Conservation (phyloP, 2,888 invertebrate species). For the Pantelozetes paolii region DNA sequence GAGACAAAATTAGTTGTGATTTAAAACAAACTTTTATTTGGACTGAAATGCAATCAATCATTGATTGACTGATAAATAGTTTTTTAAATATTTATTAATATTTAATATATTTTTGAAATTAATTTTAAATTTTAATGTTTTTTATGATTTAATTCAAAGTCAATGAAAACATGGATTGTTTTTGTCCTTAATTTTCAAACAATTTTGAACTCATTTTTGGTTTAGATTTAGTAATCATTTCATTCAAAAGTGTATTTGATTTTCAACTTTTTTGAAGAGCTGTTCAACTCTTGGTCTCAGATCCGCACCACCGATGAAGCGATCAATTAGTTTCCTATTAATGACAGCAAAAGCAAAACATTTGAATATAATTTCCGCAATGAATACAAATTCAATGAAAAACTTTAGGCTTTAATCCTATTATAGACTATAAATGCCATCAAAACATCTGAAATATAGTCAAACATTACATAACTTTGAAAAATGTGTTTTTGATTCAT, state of each 20-base stretch:
- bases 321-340: constrained; percentile 17
- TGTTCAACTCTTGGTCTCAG: constrained; percentile 32
- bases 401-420: too few relatives aligned
- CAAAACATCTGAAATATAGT: background rate
- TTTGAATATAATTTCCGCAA: constrained; percentile 29
- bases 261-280: constrained; percentile 18
- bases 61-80: background rate
- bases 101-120: too few relatives aligned
- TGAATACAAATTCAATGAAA: background rate
- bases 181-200: background rate
- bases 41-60: background rate
- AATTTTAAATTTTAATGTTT: background rate
- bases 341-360: constrained; percentile 1
- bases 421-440: too few relatives aligned
- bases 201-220: background rate
- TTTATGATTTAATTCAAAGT: background rate
- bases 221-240: background rate
- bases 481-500: too few relatives aligned
- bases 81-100: too few relatives aligned
- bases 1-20: too few relatives aligned
- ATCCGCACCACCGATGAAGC: constrained; percentile 21
- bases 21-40: too few relatives aligned
- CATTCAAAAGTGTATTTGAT: background rate
- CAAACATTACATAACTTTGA: background rate
- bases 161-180: background rate